Percentiles rank a stretch among this genome's conserved stretches.
phyloP scores from a whole-genome alignment of 2,113 vertebrate species.

The Erythrocercus mccallii region DNA sequence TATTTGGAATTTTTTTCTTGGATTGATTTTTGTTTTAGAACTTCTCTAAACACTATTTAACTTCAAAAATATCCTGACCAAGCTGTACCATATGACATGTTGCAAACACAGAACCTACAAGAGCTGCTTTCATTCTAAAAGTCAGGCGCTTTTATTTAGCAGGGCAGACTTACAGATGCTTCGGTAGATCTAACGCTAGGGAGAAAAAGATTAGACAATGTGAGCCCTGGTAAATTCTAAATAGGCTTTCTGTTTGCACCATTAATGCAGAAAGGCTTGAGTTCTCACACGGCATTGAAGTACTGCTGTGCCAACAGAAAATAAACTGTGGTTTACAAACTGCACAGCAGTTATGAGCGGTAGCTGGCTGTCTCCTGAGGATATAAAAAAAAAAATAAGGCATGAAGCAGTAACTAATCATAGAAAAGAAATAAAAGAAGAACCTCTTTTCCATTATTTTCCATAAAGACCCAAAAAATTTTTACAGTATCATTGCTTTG shows the following conservation, averaged over 20 bases:
- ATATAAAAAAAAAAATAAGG: neutral
- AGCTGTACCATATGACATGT: constrained; percentile 42
- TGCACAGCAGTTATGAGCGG: neutral
- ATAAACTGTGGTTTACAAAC: neutral
- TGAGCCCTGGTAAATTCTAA: neutral
- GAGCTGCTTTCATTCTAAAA: constrained; percentile 33
- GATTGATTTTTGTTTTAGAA: constrained; percentile 52
- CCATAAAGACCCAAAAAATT: neutral
- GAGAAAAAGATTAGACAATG: neutral
- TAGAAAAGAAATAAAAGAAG: neutral
- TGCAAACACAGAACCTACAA: constrained; percentile 33
- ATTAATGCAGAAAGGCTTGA: neutral
- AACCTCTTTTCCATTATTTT: constrained; percentile 1
- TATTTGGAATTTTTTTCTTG: constrained; percentile 1
- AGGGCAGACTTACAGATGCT: constrained; percentile 17
- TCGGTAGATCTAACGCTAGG: neutral
- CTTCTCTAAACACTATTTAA: constrained; percentile 35
- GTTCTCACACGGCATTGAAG: neutral
- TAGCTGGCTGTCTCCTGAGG: neutral
- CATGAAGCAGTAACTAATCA: neutral
- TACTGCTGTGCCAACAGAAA: neutral
- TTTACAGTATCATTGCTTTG: neutral
- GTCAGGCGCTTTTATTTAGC: constrained; percentile 29
- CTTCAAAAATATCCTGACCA: constrained; percentile 49
- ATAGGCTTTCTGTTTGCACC: neutral